Evolutionary conservation across 2,888 invertebrate genomes (phyloP), one percentile per base, ranked within the genome.

Genomic region (Rhyacophila evoluta): DNA sequence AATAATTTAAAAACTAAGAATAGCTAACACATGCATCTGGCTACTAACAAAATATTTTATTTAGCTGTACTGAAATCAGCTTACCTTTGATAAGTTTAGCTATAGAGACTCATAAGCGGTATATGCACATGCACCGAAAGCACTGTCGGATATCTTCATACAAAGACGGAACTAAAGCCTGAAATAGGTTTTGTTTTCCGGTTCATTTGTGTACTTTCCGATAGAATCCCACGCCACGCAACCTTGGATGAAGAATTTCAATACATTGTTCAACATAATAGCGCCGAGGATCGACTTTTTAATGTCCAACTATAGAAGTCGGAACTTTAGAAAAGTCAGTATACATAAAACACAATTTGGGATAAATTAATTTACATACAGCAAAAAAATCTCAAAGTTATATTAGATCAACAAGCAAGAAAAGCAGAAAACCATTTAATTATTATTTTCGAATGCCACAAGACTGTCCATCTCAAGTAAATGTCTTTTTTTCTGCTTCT

Each of bases 81-180:
- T 19, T 19, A 55, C 25, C 55, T 25, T 55, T 55, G 25, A 55
- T 19, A 25, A 25, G 15, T 5, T 25, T 25, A 10, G 19, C 55
- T 19, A 25, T 8, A 19, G 10, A n/a, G 1, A 55, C 55, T 55
- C 25, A 55, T 19, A 25, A 55, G 55, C 55, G 55, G 55, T 19
- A 55, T 55, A 19, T 55, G 55, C 55, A 55, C 19, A 55, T 55
- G 55, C 55, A 55, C 25, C 55, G 55, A 55, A 55, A 55, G 25
- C 55, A 25, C 55, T 55, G 25, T 55, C 55, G 55, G 55, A 55
- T 55, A 12, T 55, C 25, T 19, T 55, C 55, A 19, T 55, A 55
- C 55, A 55, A 55, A 55, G 55, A 55, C 55, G 55, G 55, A 55
- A 55, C 55, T 10, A 55, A 55, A 55, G 25, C 55, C 8, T 55